A percentile compares a stretch with the other conserved stretches of the same genome.
phyloP scores from a whole-genome alignment of 2,113 vertebrate species.

The Neotoma lepida region DNA sequence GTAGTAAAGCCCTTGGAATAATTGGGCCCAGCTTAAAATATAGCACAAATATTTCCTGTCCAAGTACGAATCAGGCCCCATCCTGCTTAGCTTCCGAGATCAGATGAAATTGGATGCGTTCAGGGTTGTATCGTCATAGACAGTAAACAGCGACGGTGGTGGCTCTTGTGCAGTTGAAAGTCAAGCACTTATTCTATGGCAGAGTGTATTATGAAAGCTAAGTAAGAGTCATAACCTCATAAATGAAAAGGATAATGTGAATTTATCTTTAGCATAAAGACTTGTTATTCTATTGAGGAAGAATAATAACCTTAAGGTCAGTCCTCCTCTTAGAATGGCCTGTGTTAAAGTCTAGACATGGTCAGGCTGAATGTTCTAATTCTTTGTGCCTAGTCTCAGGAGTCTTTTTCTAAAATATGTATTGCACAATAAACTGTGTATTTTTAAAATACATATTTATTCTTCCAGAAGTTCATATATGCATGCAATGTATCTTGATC shows the following conservation, averaged over 20 bases:
- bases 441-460: neutral
- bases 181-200: neutral
- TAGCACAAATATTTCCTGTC: neutral
- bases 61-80: neutral
- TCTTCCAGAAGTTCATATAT: neutral
- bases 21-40: neutral
- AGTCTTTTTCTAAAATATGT: neutral
- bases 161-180: slow-evolving; percentile 23
- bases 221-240: neutral
- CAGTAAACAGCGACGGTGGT: neutral
- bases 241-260: neutral
- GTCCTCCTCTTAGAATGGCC: neutral
- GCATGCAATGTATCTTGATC: neutral
- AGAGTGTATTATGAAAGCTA: slow-evolving; percentile 16
- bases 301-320: neutral
- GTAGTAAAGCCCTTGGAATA: neutral
- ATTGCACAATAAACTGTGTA: neutral
- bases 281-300: neutral
- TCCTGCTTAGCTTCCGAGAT: neutral
- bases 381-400: slow-evolving; percentile 32
- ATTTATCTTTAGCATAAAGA: neutral
- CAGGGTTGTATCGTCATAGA: neutral
- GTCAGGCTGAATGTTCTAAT: slow-evolving; percentile 11
- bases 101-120: neutral
- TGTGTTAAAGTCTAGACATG: neutral